Evolutionary conservation across 2,888 invertebrate species (phyloP).

Genomic region (Gastracanthus pulcherrimus): DNA sequence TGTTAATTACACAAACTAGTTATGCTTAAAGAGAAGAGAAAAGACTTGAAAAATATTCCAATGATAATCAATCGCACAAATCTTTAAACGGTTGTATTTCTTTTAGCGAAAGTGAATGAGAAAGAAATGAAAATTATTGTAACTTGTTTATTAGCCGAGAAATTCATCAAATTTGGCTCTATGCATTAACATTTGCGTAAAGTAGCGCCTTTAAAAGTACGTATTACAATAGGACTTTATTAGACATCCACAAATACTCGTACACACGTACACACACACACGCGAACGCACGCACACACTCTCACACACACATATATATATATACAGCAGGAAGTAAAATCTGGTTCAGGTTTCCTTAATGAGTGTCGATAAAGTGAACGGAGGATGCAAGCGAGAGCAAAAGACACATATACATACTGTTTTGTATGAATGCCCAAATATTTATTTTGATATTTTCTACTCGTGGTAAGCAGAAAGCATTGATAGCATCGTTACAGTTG

Average conservation of each 20-base stretch:
- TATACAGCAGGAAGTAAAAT: slow-evolving; percentile 27
- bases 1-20: slow-evolving; percentile 22
- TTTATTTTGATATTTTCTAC: too few species aligned
- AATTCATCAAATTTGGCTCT: background rate
- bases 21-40: slow-evolving; percentile 35
- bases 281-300: too few species aligned
- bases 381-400: background rate
- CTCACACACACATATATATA: slow-evolving; percentile 41
- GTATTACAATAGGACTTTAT: slow-evolving; percentile 29
- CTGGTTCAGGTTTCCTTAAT: slow-evolving; percentile 46
- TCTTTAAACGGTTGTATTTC: slow-evolving; percentile 29
- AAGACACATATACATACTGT: background rate
- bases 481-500: too few species aligned
- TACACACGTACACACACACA: too few species aligned
- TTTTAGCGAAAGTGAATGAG: background rate
- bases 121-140: background rate
- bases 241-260: slow-evolving; percentile 18
- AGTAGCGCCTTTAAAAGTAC: slow-evolving; percentile 29
- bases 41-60: slow-evolving; percentile 33
- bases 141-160: slow-evolving; percentile 2
- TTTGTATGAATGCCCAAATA: slow-evolving; percentile 23
- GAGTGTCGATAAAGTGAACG: slow-evolving; percentile 1
- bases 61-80: slow-evolving; percentile 36
- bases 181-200: slow-evolving; percentile 17
- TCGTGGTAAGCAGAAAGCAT: too few species aligned